These are phyloP conservation scores for Hesperia comma DNA, from an alignment of 2,888 invertebrate species.

Conservation along the genomic window DNA sequence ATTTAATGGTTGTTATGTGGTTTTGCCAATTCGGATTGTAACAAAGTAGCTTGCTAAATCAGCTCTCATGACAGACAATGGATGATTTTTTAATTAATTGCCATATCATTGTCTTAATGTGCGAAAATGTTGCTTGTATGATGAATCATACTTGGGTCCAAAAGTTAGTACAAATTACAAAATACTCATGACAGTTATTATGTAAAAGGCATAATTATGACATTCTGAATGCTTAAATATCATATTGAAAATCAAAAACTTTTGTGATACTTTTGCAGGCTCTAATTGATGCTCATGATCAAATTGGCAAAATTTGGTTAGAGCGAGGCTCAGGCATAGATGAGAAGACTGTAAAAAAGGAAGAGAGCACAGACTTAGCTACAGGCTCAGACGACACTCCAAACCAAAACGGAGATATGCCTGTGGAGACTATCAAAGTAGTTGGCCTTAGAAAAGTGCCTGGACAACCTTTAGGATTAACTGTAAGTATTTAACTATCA, in stretches of 20 bases:
- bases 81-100: background rate
- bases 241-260: too few relatives aligned
- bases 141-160: too few relatives aligned
- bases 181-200: too few relatives aligned
- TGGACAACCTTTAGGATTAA: slow-evolving; percentile 94
- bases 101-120: too few relatives aligned
- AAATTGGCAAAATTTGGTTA: slow-evolving; percentile 87
- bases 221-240: too few relatives aligned
- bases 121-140: too few relatives aligned
- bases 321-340: slow-evolving; percentile 82
- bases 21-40: too few relatives aligned
- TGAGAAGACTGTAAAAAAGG: slow-evolving; percentile 66
- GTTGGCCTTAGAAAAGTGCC: slow-evolving; percentile 93
- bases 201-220: too few relatives aligned
- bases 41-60: background rate
- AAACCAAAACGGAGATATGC: slow-evolving; percentile 86
- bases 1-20: too few relatives aligned
- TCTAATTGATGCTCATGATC: slow-evolving; percentile 94
- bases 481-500: slow-evolving; percentile 71
- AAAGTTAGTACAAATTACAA: too few relatives aligned
- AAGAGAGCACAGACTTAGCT: slow-evolving; percentile 61
- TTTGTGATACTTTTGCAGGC: slow-evolving; percentile 79
- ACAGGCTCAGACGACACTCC: slow-evolving; percentile 54
- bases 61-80: slow-evolving; percentile 1
- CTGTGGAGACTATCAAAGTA: slow-evolving; percentile 92